Evolutionary conservation across 2,797 vertebrate species (phyloP), one percentile per base, ranked within the genome.

Genomic region (Oceanodroma leucorhoa): DNA sequence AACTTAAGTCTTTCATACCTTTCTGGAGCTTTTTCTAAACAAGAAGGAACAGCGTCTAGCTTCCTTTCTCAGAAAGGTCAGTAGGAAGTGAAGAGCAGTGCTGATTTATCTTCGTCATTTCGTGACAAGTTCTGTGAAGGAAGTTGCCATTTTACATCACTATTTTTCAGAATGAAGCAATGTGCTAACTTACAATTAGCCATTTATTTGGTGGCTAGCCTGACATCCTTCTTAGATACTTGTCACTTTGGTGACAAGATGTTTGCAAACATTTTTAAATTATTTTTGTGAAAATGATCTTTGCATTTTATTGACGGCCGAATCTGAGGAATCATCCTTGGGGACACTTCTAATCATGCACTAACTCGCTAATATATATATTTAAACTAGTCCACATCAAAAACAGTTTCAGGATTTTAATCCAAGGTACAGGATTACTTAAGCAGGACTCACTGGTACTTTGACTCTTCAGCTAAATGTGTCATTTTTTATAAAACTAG

Each of bases 11-110:
- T 75, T 81, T 50, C 32, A 27, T 18, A 76, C 55, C 36, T 87
- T 73, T 83, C 27, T 67, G 75, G 67, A 85, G 41, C 29, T 85
- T 94, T 86, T 60, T 66, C 67, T 84, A 64, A 88, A 73, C 51
- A 79, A 71, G 81, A 43, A 72, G 76, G 16, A 85, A 29, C 7
- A 67, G 40, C 29, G 79, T 43, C 18, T 21, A 62, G 36, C 67
- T 89, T 87, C 60, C 51, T 89, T 78, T 76, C 86, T 70, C 70
- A 46, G 60, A 77, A 89, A 77, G 71, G 83, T 87, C 83, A 89
- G 40, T n/a, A 66, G 70, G 62, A 91, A 89, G 34, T n/a, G 71
- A 88, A 85, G 60, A 92, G 34, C 55, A 84, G 36, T 5, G 29
- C 48, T 55, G 54, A 80, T 92, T 90, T 85, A 87, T 87, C 78